A percentile compares a stretch with the other conserved stretches of the same genome.
These are phyloP conservation scores for Premnoplex brunnescens DNA, from an alignment of 2,797 vertebrate species.

Conservation along the genomic window DNA sequence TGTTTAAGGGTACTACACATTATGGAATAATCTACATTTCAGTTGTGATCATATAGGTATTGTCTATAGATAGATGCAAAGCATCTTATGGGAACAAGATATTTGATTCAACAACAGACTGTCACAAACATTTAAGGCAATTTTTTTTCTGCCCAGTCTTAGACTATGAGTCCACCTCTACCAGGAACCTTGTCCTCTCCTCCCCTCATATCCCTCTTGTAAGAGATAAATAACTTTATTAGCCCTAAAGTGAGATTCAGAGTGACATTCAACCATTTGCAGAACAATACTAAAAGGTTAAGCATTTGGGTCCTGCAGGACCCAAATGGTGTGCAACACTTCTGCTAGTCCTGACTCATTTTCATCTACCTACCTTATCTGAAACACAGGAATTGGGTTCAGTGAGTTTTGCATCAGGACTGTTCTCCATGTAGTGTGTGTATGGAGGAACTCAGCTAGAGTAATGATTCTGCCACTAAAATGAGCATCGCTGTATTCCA, in stretches of 20 bases:
- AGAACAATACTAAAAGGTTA: neutral
- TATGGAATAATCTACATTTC: neutral
- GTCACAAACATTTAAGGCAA: neutral
- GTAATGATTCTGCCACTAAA: neutral
- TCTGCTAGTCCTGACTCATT: neutral
- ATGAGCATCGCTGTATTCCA: neutral
- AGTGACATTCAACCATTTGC: neutral
- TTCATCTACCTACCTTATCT: neutral
- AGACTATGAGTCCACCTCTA: neutral
- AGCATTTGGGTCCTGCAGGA: neutral
- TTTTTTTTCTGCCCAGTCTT: neutral
- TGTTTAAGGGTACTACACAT: neutral
- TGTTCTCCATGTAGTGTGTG: accelerated
- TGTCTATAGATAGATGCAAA: neutral
- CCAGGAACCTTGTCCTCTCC: neutral
- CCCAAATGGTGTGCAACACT: neutral
- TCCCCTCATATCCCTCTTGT: neutral
- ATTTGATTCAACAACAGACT: neutral
- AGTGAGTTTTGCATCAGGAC: neutral
- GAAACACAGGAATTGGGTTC: neutral
- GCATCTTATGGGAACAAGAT: neutral
- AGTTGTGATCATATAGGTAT: neutral
- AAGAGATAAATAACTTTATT: neutral
- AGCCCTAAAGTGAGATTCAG: neutral
- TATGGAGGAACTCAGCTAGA: neutral